Evolutionary conservation across 2,888 invertebrate species (phyloP).

Genomic region (Silvanus unidentatus): DNA sequence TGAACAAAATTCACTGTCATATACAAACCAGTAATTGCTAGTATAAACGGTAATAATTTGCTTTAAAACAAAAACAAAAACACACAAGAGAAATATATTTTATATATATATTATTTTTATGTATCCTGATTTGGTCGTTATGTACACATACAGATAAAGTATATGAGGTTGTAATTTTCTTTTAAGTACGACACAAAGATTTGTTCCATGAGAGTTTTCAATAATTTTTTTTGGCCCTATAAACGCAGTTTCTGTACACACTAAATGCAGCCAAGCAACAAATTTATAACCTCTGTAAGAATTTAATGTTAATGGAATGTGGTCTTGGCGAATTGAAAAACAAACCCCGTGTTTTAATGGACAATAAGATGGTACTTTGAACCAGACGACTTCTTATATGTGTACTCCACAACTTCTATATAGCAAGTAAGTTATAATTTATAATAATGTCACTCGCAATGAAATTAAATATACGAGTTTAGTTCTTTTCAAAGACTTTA

Average conservation of each 20-base stretch:
- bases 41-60: slow-evolving; percentile 11
- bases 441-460: slow-evolving; percentile 40
- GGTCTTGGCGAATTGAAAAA: slow-evolving; percentile 40
- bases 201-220: slow-evolving; percentile 23
- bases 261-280: slow-evolving; percentile 28
- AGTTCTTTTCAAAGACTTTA: slow-evolving; percentile 30
- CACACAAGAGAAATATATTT: neutral
- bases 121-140: slow-evolving; percentile 12
- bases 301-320: slow-evolving; percentile 42
- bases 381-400: slow-evolving; percentile 40
- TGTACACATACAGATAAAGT: slow-evolving; percentile 17
- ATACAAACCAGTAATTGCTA: slow-evolving; percentile 10
- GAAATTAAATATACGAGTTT: slow-evolving; percentile 38
- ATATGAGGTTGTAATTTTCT: slow-evolving; percentile 24
- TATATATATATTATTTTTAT: slow-evolving; percentile 12
- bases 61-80: slow-evolving; percentile 11
- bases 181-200: slow-evolving; percentile 26
- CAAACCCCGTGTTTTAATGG: slow-evolving; percentile 43
- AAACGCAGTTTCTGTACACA: slow-evolving; percentile 21
- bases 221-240: slow-evolving; percentile 16
- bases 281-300: slow-evolving; percentile 42
- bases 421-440: slow-evolving; percentile 43
- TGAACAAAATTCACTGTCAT: slow-evolving; percentile 5
- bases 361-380: slow-evolving; percentile 43
- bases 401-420: slow-evolving; percentile 27